phyloP scores from a whole-genome alignment of 2,888 invertebrate genomes.

The Eristalinus aeneus region DNA sequence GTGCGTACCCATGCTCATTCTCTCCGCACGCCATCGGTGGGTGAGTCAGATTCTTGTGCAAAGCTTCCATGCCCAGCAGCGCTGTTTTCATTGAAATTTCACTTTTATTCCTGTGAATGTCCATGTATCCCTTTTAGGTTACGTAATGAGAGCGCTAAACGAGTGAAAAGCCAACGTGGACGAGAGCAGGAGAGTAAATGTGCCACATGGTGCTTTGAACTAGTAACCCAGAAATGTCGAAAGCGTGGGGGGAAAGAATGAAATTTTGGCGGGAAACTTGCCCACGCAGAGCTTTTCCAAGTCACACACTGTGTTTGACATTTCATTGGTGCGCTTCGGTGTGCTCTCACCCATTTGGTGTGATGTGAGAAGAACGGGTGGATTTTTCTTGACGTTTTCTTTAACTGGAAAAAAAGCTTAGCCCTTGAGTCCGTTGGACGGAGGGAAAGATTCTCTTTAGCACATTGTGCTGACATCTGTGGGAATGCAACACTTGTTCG shows the following conservation, averaged over 20 bases:
- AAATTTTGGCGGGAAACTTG: slow-evolving; percentile 59
- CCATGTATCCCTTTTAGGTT: slow-evolving; percentile 35
- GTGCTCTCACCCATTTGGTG: not conserved
- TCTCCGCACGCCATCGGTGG: not conserved
- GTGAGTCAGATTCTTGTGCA: slow-evolving; percentile 18
- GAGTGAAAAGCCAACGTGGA: not conserved
- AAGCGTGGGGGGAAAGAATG: slow-evolving; percentile 30
- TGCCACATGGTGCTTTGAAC: slow-evolving; percentile 69
- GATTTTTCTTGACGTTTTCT: not conserved
- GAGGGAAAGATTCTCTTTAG: not conserved
- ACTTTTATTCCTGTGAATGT: slow-evolving; percentile 52
- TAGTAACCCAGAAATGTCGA: slow-evolving; percentile 61
- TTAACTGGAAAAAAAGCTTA: slow-evolving; percentile 24
- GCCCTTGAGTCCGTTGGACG: not conserved
- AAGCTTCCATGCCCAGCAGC: slow-evolving; percentile 39
- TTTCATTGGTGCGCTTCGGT: not conserved
- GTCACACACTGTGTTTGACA: slow-evolving; percentile 19
- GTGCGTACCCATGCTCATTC: not conserved
- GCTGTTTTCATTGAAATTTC: slow-evolving; percentile 44
- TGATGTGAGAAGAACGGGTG: not conserved
- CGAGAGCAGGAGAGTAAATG: not conserved
- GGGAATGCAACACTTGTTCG: slow-evolving; percentile 4
- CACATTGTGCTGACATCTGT: slow-evolving; percentile 52
- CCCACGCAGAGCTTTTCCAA: slow-evolving; percentile 36
- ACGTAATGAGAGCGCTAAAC: slow-evolving; percentile 54